A percentile compares a stretch with the other conserved stretches of the same genome.
phyloP scores from a whole-genome alignment of 2,888 invertebrate genomes.

The Bugula neritina region DNA sequence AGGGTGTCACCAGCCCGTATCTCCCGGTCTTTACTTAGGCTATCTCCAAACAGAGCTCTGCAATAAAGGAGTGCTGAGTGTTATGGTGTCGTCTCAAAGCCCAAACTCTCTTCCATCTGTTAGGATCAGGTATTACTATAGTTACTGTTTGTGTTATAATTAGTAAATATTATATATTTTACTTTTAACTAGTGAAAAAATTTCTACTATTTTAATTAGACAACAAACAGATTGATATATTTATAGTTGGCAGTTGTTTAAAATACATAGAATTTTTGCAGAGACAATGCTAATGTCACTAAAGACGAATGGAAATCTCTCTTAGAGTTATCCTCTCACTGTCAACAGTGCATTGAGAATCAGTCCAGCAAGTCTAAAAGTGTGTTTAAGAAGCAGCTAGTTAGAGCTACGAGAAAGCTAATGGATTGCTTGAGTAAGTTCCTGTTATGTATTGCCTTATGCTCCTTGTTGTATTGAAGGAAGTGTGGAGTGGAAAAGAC shows the following conservation, averaged over 20 bases:
- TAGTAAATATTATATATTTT: too few species aligned
- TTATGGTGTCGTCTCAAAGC: conserved; percentile 82
- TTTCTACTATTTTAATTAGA: not conserved
- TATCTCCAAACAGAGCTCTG: conserved; percentile 94
- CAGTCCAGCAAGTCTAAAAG: not conserved
- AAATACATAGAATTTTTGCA: not conserved
- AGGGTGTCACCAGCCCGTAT: conserved; percentile 74
- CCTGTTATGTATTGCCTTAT: not conserved
- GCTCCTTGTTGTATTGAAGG: not conserved
- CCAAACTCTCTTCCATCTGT: conserved; percentile 92
- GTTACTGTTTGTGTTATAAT: not conserved
- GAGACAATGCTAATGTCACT: conserved; percentile 21
- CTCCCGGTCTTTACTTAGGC: conserved; percentile 84
- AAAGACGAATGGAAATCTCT: conserved; percentile 17
- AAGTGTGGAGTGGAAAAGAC: too few species aligned
- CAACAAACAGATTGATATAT: not conserved
- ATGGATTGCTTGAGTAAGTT: conserved; percentile 9
- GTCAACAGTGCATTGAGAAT: not conserved
- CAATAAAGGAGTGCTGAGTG: conserved; percentile 77
- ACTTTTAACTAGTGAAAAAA: too few species aligned
- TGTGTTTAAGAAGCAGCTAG: not conserved
- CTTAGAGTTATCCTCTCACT: conserved; percentile 14
- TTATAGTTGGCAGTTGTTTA: not conserved
- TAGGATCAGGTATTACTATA: conserved; percentile 63
- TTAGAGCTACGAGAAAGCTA: not conserved